Percentiles rank a stretch among this genome's conserved stretches.
Evolutionary conservation across 2,113 vertebrate genomes (phyloP).

Genomic region (Anarhynchus alexandrinus): DNA sequence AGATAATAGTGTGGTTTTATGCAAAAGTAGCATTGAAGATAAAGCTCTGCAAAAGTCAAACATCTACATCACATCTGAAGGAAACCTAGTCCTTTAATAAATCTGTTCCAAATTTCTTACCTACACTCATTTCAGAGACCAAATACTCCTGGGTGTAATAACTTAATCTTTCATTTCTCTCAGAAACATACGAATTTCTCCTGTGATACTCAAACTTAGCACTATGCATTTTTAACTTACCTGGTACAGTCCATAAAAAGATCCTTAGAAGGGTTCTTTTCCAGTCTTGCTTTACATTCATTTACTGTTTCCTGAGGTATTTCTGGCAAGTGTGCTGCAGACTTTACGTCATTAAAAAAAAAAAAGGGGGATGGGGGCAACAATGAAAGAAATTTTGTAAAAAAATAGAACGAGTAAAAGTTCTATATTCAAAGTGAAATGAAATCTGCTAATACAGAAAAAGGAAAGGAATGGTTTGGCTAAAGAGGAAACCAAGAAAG

Average conservation of each 20-base stretch:
- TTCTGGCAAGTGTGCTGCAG: constrained; percentile 79
- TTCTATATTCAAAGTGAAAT: background rate
- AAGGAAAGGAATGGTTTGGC: background rate
- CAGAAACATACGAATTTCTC: background rate
- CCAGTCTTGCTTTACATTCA: constrained; percentile 79
- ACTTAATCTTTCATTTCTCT: background rate
- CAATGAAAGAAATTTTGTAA: background rate
- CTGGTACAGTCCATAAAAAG: constrained; percentile 85
- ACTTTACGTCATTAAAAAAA: constrained; percentile 38
- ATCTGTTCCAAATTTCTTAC: background rate
- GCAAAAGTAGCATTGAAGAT: background rate
- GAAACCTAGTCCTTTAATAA: background rate
- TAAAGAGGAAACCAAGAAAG: background rate
- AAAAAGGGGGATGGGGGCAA: background rate
- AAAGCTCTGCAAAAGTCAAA: background rate
- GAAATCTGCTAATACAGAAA: background rate
- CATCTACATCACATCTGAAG: background rate
- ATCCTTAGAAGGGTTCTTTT: constrained; percentile 82
- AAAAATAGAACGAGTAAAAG: background rate
- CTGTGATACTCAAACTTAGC: background rate
- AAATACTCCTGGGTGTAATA: background rate
- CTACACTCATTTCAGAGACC: background rate
- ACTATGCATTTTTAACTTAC: constrained; percentile 63
- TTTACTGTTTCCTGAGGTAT: constrained; percentile 77
- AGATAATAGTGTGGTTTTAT: background rate